These are phyloP conservation scores for Phthorimaea operculella DNA, from an alignment of 1,140 invertebrate genomes.

Conservation along the genomic window DNA sequence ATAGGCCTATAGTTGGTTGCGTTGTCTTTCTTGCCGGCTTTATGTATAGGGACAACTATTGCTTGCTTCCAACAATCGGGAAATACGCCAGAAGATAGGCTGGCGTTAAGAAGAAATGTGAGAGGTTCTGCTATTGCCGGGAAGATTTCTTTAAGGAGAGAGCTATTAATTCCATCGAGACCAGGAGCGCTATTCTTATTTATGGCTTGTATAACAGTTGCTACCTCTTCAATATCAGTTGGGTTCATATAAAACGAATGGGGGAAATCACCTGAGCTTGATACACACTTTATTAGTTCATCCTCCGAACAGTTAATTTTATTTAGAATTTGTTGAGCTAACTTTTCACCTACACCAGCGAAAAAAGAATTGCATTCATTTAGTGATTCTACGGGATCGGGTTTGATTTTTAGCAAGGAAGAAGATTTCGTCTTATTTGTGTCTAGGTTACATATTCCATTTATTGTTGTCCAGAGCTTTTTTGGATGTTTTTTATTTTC, in stretches of 20 bases:
- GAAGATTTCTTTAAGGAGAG: constrained; percentile 1
- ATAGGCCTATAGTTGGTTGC: background rate
- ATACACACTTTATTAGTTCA: background rate
- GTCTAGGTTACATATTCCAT: background rate
- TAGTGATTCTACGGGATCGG: no score
- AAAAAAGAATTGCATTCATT: no score
- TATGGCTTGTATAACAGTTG: background rate
- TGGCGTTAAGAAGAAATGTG: no score
- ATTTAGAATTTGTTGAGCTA: no score
- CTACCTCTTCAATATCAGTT: background rate
- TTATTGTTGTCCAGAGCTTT: background rate
- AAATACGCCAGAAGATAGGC: no score
- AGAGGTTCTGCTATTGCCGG: background rate
- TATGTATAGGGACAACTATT: background rate
- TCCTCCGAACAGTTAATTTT: no score
- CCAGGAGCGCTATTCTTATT: background rate
- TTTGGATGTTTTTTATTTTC: constrained; percentile 4
- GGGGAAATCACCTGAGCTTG: background rate
- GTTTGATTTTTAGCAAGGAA: no score
- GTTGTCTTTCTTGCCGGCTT: background rate
- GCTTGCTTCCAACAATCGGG: background rate
- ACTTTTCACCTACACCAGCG: no score
- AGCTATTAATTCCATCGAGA: background rate
- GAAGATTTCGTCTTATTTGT: background rate
- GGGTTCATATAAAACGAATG: background rate